Evolutionary conservation across 2,113 vertebrate species (phyloP), one percentile per base, ranked within the genome.

Genomic region (Boulengeromyrus knoepffleri): DNA sequence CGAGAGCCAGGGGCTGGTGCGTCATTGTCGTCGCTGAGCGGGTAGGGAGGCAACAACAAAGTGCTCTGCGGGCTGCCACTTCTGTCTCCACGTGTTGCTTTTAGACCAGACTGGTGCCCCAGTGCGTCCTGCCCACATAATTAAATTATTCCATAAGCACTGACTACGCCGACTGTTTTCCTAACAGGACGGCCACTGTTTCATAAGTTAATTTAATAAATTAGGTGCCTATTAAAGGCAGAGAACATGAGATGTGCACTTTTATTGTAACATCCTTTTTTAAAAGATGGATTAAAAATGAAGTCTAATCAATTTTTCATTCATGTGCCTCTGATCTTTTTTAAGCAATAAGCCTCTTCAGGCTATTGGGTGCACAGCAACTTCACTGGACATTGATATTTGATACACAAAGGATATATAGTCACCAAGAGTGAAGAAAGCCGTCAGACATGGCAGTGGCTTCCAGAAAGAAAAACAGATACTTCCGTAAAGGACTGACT

Each of bases 401-500:
- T n/a, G 13, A 66, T 70, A 47, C 13, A 87, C 46, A 47, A 83
- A 50, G 49, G 85, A 86, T 87, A 42, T 66, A 87, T 8, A 85
- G 84, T 66, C 89, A 62, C 42, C 39, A 85, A 58, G 19, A n/a
- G 36, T 85, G 83, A 10, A 56, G 27, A 89, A 21, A 17, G n/a
- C 42, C 86, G 17, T 36, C 77, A 45, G 52, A 90, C n/a, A 46
- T 39, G 80, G n/a, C 85, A 90, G 47, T 85, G 77, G 62, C 66
- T 31, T 89, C 77, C n/a, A 62, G 50, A 84, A 90, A 49, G 85
- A 8, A 66, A 31, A 83, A 80, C 10, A 13, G 89, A 66, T 45
- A 91, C 84, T 58, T 88, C 62, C 46, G 12, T 83, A 66, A 90
- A 91, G 50, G 50, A 91, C 2, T 89, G 89, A 19, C 80, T 45